Percentiles rank a stretch among this genome's conserved stretches.
These are phyloP conservation scores for Macrobrachium nipponense DNA, from an alignment of 1,140 invertebrate species.

Conservation along the genomic window DNA sequence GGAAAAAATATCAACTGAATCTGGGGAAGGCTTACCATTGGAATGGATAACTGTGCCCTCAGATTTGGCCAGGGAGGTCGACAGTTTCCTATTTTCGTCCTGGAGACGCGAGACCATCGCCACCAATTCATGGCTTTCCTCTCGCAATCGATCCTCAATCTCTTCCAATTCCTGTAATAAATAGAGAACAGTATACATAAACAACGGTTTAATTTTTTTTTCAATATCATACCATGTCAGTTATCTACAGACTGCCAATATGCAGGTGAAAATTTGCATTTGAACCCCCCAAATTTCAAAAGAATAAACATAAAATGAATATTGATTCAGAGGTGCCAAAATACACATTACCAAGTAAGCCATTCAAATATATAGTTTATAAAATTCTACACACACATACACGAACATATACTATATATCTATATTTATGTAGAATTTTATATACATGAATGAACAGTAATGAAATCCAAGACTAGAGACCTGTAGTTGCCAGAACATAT, in stretches of 20 bases:
- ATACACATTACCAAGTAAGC: not conserved
- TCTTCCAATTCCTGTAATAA: conserved; percentile 86
- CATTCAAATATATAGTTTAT: not conserved
- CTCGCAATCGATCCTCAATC: conserved; percentile 94
- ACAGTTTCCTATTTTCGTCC: conserved; percentile 89
- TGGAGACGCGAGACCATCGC: conserved; percentile 85
- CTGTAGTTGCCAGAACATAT: too few species aligned
- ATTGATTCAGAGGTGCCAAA: not conserved
- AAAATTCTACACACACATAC: conserved; percentile 4
- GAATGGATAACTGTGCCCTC: conserved; percentile 51
- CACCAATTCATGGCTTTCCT: conserved; percentile 88
- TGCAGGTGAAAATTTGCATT: too few species aligned
- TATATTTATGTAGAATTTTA: not conserved
- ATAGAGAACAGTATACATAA: not conserved
- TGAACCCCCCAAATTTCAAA: too few species aligned
- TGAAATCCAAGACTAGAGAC: too few species aligned
- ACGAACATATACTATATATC: conserved; percentile 5
- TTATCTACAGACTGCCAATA: too few species aligned
- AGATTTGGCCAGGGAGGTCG: conserved; percentile 65
- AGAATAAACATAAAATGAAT: too few species aligned
- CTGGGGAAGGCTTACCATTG: conserved; percentile 33
- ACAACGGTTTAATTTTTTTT: too few species aligned
- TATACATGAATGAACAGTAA: not conserved
- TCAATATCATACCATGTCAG: too few species aligned
- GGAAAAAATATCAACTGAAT: not conserved